phyloP scores from a whole-genome alignment of 2,113 vertebrate genomes.

The Clupea harengus region DNA sequence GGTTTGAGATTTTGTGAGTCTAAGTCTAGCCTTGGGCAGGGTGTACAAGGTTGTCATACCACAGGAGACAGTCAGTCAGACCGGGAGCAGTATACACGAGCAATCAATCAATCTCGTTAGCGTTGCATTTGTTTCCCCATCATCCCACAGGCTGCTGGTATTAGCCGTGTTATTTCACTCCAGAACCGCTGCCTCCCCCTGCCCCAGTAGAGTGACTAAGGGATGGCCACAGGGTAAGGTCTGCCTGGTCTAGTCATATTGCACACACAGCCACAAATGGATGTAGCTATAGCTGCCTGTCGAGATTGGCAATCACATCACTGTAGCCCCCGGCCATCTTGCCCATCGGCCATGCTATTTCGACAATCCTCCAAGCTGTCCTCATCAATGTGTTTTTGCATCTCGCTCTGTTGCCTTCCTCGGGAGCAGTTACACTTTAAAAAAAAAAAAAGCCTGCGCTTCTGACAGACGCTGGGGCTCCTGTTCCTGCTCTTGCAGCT shows the following conservation, averaged over 20 bases:
- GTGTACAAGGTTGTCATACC: neutral
- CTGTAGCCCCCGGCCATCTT: neutral
- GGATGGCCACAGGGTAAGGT: neutral
- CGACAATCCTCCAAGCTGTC: neutral
- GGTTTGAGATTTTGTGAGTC: neutral
- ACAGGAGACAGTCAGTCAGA: neutral
- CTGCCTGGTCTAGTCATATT: neutral
- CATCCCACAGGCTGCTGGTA: neutral
- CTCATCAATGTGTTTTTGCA: neutral
- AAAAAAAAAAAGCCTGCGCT: neutral
- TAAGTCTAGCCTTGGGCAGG: neutral
- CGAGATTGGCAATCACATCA: neutral
- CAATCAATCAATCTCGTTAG: conserved; percentile 1
- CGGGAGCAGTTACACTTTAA: neutral
- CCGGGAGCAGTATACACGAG: neutral
- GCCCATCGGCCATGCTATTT: neutral
- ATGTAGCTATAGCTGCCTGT: neutral
- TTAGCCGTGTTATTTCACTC: neutral
- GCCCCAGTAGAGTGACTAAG: neutral
- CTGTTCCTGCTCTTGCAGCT: neutral
- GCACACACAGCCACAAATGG: neutral
- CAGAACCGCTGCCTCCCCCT: no score
- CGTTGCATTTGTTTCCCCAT: neutral
- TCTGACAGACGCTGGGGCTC: neutral
- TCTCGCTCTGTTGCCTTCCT: neutral